Evolutionary conservation across 1,140 invertebrate genomes (phyloP), one percentile per base, ranked within the genome.

Genomic region (Phenacoccus solenopsis): DNA sequence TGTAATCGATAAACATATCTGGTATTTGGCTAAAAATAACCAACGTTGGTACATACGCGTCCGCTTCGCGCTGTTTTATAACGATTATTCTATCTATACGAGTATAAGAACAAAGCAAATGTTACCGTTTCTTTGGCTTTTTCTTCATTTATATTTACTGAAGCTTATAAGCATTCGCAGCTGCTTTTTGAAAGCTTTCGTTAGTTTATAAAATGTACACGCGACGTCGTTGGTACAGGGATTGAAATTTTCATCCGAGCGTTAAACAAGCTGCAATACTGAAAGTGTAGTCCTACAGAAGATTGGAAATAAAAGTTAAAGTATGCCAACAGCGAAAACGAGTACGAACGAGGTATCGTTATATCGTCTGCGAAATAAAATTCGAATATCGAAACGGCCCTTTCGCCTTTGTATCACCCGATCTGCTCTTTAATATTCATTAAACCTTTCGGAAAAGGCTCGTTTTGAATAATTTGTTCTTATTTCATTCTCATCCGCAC

Each of bases 361-460:
- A 16, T 49, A 10, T 16, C 5, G 38, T 49, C 38, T 9, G 20
- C 38, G 38, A 49, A 49, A n/a, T n/a, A n/a, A 38, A 38, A 64
- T 64, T 64, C 59, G 10, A 64, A 64, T 25, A 64, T 38, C 32
- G 32, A 38, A 38, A 38, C n/a, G n/a, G 32, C 32, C n/a, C n/a
- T 38, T 38, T n/a, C n/a, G n/a, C n/a, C n/a, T 38, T 9, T 38
- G n/a, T 38, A 10, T 38, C 32, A 10, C 59, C 25, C 59, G 59
- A 64, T 64, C 59, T 25, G 59, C 59, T 64, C 59, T 24, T 64
- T 64, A 64, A 64, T 64, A 64, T 64, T 64, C 59, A 64, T 64
- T 64, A 64, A 64, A 64, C 59, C 59, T 64, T 64, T 64, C 25
- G 59, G 25, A 64, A 64, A 64, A 27, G 32, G 59, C 59, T 64